A percentile compares a stretch with the other conserved stretches of the same genome.
Evolutionary conservation across 2,797 vertebrate species (phyloP).

Genomic region (Choloepus didactylus): DNA sequence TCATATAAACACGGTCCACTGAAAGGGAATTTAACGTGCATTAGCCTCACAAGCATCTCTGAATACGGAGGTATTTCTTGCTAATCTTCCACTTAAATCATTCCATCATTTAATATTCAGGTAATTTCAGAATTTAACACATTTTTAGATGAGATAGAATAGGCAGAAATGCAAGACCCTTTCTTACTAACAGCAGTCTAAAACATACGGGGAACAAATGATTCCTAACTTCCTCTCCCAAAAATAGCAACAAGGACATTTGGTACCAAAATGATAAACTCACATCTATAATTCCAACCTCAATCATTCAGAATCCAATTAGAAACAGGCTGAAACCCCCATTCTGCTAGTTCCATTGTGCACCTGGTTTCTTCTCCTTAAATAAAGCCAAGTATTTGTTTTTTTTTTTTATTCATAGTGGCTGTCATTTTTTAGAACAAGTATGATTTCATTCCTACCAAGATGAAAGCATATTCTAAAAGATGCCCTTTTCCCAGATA

Average conservation of each 20-base stretch:
- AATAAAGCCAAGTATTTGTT: constrained; percentile 35
- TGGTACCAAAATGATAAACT: constrained; percentile 67
- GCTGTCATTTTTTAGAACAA: constrained; percentile 72
- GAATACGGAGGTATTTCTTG: neutral
- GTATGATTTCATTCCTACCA: constrained; percentile 72
- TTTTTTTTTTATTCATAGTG: constrained; percentile 60
- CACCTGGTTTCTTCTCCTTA: constrained; percentile 56
- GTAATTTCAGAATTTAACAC: constrained; percentile 24
- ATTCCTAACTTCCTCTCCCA: constrained; percentile 48
- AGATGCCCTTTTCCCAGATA: constrained; percentile 3
- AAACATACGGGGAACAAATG: constrained; percentile 49
- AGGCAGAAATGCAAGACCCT: constrained; percentile 7
- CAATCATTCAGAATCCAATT: constrained; percentile 46
- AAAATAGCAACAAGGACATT: constrained; percentile 36
- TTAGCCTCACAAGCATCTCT: neutral
- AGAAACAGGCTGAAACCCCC: constrained; percentile 40
- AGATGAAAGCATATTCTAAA: constrained; percentile 73
- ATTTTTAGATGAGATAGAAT: neutral
- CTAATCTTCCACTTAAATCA: neutral
- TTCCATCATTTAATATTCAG: neutral
- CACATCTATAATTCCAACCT: constrained; percentile 53
- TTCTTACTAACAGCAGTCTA: constrained; percentile 11
- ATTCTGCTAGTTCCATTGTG: neutral
- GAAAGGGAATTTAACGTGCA: neutral
- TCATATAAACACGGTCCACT: neutral